phyloP scores from a whole-genome alignment of 2,888 invertebrate species.

The Isoperla grammatica region DNA sequence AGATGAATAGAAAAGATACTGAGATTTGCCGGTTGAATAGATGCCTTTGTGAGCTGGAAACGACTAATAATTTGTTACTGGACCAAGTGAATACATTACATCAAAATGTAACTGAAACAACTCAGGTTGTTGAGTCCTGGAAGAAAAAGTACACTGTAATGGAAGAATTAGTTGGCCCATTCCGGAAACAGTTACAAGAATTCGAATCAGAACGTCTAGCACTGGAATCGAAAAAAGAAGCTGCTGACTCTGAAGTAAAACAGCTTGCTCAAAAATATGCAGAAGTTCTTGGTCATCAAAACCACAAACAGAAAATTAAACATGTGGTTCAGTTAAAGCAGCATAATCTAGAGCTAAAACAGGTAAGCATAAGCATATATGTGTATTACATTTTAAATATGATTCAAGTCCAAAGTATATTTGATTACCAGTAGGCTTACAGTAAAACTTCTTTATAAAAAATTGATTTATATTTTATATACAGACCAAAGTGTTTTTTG shows the following conservation, averaged over 20 bases:
- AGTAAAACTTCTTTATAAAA: no score
- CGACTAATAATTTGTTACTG: no score
- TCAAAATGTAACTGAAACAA: no score
- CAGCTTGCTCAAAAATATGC: conserved; percentile 53
- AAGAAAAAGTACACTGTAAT: conserved; percentile 38
- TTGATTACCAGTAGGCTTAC: no score
- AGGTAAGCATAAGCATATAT: conserved; percentile 42
- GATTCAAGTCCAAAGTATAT: no score
- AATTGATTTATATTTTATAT: no score
- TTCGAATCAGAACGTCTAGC: conserved; percentile 46
- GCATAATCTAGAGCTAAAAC: conserved; percentile 44
- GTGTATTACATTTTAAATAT: no score
- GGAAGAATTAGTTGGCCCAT: conserved; percentile 40
- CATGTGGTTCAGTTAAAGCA: conserved; percentile 48
- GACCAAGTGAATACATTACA: no score
- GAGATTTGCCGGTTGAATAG: no score
- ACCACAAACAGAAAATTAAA: conserved; percentile 59
- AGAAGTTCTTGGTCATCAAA: conserved; percentile 57
- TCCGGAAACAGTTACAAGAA: conserved; percentile 46
- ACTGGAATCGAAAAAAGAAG: conserved; percentile 42
- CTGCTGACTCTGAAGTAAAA: conserved; percentile 47
- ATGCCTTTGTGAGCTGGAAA: no score
- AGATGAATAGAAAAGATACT: no score
- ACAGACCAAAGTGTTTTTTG: no score
- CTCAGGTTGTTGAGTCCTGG: conserved; percentile 20